Percentiles rank a stretch among this genome's conserved stretches.
phyloP scores from a whole-genome alignment of 2,113 vertebrate species.

The Tenebrosternarchus preto region DNA sequence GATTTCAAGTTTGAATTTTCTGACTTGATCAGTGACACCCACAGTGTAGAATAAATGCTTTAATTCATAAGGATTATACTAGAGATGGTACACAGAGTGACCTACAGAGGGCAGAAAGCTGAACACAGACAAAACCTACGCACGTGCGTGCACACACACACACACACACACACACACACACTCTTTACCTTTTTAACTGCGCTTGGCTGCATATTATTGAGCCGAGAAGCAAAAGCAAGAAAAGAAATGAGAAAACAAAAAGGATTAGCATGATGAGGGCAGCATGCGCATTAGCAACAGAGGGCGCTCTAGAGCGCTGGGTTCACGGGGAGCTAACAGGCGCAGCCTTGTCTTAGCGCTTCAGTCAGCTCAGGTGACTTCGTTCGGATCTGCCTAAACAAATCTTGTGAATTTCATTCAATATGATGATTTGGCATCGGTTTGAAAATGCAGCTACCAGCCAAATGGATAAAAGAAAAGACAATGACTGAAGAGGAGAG shows the following conservation, averaged over 20 bases:
- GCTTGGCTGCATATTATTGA: conserved; percentile 63
- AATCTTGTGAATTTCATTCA: background rate
- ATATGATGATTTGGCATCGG: no score
- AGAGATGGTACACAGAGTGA: background rate
- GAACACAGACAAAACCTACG: conserved; percentile 10
- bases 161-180: conserved; percentile 34
- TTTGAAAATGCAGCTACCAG: no score
- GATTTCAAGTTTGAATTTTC: no score
- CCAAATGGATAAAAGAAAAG: no score
- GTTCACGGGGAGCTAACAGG: background rate
- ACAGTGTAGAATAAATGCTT: background rate
- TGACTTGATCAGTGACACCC: no score
- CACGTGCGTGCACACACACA: conserved; percentile 21
- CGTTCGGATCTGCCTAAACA: background rate
- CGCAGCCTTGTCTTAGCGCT: background rate
- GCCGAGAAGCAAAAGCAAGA: conserved; percentile 55
- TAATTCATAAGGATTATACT: background rate
- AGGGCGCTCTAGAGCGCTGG: conserved; percentile 25
- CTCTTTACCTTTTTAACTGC: conserved; percentile 67
- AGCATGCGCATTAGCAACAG: conserved; percentile 37
- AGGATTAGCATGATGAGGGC: conserved; percentile 37
- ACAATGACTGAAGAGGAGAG: no score
- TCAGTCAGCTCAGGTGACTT: background rate
- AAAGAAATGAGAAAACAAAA: conserved; percentile 60
- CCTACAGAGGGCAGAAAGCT: conserved; percentile 1